Evolutionary conservation across 2,888 invertebrate species (phyloP).

Genomic region (Limenitis camilla): DNA sequence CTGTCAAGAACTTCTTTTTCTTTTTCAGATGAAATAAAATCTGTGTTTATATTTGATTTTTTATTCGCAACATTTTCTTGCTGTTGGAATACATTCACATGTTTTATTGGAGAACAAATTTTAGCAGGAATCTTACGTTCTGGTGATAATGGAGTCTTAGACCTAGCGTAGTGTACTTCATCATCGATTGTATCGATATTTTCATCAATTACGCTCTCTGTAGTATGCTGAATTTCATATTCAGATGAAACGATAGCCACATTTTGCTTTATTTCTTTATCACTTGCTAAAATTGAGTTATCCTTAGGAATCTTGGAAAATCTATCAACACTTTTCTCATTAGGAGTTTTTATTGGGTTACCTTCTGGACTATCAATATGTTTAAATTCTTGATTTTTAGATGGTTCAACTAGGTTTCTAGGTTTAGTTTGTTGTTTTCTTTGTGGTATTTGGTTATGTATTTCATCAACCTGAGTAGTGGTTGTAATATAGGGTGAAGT

Average conservation of each 20-base stretch:
- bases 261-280: background rate
- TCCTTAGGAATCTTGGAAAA: background rate
- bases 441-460: background rate
- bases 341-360: background rate
- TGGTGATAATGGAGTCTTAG: constrained; percentile 16
- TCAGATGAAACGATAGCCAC: background rate
- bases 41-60: constrained; percentile 21
- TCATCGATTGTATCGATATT: constrained; percentile 15
- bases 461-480: background rate
- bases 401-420: background rate
- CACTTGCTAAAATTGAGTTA: background rate
- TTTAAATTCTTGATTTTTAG: background rate
- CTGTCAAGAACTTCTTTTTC: constrained; percentile 56
- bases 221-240: constrained; percentile 7
- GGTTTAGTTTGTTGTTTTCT: background rate
- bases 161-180: constrained; percentile 6
- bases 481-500: background rate
- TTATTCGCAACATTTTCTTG: background rate
- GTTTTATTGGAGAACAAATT: constrained; percentile 20
- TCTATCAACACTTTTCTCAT: background rate
- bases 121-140: constrained; percentile 22
- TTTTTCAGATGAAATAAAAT: constrained; percentile 50
- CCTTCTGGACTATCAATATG: background rate
- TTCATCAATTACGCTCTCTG: constrained; percentile 10
- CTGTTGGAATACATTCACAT: background rate